phyloP scores from a whole-genome alignment of 2,888 invertebrate species.

The Xylota segnis region DNA sequence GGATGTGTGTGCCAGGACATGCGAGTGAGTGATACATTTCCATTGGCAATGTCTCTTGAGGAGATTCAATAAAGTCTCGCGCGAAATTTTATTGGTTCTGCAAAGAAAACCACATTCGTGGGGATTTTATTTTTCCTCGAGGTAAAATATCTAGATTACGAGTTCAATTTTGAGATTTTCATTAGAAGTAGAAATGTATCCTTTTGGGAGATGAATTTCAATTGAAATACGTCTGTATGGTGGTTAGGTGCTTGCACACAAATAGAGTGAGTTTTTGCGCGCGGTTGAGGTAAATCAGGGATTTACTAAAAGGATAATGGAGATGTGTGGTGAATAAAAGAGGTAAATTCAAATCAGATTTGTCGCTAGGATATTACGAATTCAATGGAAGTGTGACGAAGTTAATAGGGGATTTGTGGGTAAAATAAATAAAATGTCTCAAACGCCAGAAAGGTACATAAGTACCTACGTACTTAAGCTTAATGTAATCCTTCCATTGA shows the following conservation, averaged over 20 bases:
- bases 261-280: neutral
- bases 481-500: neutral
- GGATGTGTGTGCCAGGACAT: neutral
- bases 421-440: neutral
- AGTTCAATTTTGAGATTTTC: conserved; percentile 11
- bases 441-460: neutral
- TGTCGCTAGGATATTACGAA: neutral
- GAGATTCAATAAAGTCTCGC: conserved; percentile 18
- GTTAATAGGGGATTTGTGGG: neutral
- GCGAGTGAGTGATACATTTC: neutral
- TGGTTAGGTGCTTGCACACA: conserved; percentile 6
- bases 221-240: conserved; percentile 5
- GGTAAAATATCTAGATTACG: neutral
- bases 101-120: neutral
- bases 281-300: neutral
- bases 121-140: neutral
- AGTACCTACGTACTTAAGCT: neutral
- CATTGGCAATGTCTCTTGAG: neutral
- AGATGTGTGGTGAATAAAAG: neutral
- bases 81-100: conserved; percentile 1
- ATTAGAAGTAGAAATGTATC: neutral
- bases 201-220: conserved; percentile 8
- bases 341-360: neutral
- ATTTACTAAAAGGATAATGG: neutral
- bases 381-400: neutral